Evolutionary conservation across 2,888 invertebrate species (phyloP).

Genomic region (Seladonia tumulorum): DNA sequence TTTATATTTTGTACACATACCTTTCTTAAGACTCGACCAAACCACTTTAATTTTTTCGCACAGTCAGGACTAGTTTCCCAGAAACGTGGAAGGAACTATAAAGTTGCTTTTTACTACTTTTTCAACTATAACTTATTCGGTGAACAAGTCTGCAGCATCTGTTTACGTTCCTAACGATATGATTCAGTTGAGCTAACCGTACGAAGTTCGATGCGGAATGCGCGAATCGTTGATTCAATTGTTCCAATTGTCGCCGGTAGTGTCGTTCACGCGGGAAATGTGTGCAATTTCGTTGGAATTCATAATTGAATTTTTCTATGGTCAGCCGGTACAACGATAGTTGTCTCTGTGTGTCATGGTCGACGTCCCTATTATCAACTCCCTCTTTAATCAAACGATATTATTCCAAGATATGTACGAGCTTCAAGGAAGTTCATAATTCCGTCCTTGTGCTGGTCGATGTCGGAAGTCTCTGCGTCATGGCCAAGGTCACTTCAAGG

Average conservation of each 20-base stretch:
- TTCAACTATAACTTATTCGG: background rate
- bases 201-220: background rate
- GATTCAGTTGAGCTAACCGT: background rate
- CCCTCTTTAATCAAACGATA: too few species aligned
- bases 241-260: background rate
- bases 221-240: background rate
- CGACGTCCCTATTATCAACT: too few species aligned
- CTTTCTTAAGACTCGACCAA: too few species aligned
- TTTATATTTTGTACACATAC: too few species aligned
- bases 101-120: too few species aligned
- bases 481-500: background rate
- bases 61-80: too few species aligned
- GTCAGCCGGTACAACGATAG: background rate
- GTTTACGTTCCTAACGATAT: background rate
- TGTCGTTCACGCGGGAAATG: background rate
- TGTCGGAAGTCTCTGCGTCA: background rate
- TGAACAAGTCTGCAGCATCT: background rate
- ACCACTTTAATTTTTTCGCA: too few species aligned
- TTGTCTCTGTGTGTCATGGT: background rate
- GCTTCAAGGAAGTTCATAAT: too few species aligned
- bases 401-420: too few species aligned
- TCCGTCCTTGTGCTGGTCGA: too few species aligned
- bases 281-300: background rate
- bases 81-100: too few species aligned
- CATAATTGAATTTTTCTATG: background rate